Evolutionary conservation across 2,113 vertebrate species (phyloP), one percentile per base, ranked within the genome.

Genomic region (Neopipo cinnamomea): DNA sequence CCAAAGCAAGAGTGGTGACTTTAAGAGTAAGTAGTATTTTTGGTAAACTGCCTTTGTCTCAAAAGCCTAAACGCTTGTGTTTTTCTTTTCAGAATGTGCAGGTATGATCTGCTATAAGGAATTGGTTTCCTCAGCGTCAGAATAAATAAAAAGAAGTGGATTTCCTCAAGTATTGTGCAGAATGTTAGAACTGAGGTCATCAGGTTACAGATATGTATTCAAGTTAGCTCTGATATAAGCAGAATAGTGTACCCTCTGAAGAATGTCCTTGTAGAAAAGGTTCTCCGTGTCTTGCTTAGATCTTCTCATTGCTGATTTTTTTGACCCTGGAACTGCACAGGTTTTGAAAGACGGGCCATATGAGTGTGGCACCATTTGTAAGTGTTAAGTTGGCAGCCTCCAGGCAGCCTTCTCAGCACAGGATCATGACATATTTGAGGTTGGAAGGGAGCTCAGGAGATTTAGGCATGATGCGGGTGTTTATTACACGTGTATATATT

Each of bases 1-100:
- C 99, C 31, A 97, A 98, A 65, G 98, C 99, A 67, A 98, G 99
- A 67, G 93, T 98, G 30, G 98, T 99, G 85, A 98, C 98, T 14
- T 97, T 99, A 77, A 97, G 70, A 95, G 99, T 99, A 96, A 98
- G 98, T 98, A 78, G 15, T 68, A 42, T 15, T 81, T 93, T 52
- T 66, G 11, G 6, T 68, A 78, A 95, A 37, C 17, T 63, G 2
- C 61, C 39, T 87, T 82, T 88, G 41, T 18, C 83, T 86, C 25
- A 62, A 92, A 58, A 31, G 3, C 8, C 4, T 10, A 31, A 47
- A n/a, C 75, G 7, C 8, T 73, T 73, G 35, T 73, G n/a, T 5
- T 14, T 80, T 81, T 39, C 19, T 63, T 82, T 49, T 75, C n/a
- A 63, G 46, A 93, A 67, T 9, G 11, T 65, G 18, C 28, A 72